These are phyloP conservation scores for Taxidea taxus DNA, from an alignment of 2,113 vertebrate genomes.

Conservation along the genomic window DNA sequence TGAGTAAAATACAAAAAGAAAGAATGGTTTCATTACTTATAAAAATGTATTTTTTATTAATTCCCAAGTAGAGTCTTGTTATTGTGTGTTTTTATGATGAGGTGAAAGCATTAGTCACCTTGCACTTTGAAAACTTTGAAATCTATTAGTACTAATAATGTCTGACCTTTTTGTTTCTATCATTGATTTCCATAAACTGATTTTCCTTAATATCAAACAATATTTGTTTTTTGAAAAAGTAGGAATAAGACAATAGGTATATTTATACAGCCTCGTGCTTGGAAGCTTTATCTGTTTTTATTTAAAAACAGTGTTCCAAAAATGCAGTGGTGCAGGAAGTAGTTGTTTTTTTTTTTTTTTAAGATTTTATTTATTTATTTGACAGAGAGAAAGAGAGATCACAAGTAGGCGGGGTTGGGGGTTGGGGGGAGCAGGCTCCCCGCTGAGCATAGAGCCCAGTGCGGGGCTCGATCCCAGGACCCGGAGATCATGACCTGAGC, in stretches of 20 bases:
- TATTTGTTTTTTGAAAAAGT: not conserved
- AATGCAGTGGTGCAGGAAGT: not conserved
- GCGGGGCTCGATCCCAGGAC: too few species aligned
- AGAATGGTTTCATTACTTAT: not conserved
- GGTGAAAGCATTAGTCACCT: conserved; percentile 1
- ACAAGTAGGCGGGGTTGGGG: too few species aligned
- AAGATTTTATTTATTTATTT: too few species aligned
- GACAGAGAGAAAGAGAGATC: too few species aligned
- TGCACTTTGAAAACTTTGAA: conserved; percentile 13
- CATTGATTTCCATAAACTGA: not conserved
- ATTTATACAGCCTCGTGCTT: not conserved
- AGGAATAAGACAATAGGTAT: not conserved
- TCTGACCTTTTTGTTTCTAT: not conserved
- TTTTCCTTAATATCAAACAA: conserved; percentile 20
- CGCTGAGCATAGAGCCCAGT: too few species aligned
- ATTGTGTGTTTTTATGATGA: not conserved
- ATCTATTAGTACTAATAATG: not conserved
- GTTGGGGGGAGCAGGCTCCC: too few species aligned
- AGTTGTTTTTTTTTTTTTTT: conserved; percentile 14
- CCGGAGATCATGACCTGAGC: too few species aligned
- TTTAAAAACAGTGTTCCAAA: not conserved
- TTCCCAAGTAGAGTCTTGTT: not conserved
- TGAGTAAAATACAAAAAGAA: not conserved
- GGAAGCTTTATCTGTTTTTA: conserved; percentile 7
- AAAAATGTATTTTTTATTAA: not conserved